These are phyloP conservation scores for Pygocentrus nattereri DNA, from an alignment of 2,797 vertebrate genomes.

Conservation along the genomic window DNA sequence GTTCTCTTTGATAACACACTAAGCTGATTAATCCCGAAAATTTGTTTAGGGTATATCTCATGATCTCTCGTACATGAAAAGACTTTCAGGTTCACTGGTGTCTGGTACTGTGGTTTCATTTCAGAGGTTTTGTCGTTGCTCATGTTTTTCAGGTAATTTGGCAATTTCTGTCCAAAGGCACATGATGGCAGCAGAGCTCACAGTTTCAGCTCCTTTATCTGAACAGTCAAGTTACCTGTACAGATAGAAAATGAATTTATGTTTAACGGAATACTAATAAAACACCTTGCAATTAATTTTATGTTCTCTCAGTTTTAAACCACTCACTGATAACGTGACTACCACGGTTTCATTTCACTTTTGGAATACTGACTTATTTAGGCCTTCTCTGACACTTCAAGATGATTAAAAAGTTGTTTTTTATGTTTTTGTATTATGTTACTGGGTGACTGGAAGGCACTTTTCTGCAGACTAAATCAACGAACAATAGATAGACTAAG, in stretches of 20 bases:
- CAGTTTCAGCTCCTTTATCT: not conserved
- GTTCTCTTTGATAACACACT: not conserved
- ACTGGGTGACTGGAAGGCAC: too few relatives aligned
- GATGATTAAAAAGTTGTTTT: not conserved
- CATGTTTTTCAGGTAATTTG: not conserved
- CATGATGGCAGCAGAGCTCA: slow-evolving; percentile 28
- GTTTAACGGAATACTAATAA: not conserved
- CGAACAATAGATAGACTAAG: not conserved
- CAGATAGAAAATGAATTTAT: not conserved
- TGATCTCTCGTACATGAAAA: too few relatives aligned
- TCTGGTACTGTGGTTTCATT: not conserved
- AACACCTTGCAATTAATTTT: not conserved
- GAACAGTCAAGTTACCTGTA: too few relatives aligned
- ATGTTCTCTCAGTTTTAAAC: not conserved
- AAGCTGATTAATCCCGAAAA: not conserved
- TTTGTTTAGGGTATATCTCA: not conserved
- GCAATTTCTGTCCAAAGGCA: slow-evolving; percentile 1
- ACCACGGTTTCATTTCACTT: not conserved
- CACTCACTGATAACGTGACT: not conserved
- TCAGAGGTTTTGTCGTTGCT: not conserved
- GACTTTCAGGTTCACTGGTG: not conserved
- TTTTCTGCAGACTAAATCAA: not conserved
- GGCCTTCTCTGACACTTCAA: not conserved
- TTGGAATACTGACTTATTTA: not conserved
- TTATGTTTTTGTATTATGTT: too few relatives aligned